These are phyloP conservation scores for Sebastes kiyomatsui DNA, from an alignment of 2,797 vertebrate genomes.

Conservation along the genomic window DNA sequence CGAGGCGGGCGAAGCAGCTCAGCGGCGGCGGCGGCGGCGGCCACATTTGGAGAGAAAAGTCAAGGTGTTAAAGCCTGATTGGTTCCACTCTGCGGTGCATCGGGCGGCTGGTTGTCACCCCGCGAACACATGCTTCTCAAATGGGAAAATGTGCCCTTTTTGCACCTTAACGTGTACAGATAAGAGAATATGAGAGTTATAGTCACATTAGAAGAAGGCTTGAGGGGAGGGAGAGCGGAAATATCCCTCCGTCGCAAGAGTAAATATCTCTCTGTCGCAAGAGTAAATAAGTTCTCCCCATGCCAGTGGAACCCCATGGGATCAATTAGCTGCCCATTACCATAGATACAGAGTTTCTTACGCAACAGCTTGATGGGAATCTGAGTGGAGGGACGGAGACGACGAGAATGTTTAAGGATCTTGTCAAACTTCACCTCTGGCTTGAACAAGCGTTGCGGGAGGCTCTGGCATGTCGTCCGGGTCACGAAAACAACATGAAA, in stretches of 20 bases:
- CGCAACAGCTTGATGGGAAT: constrained; percentile 64
- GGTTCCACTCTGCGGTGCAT: constrained; percentile 72
- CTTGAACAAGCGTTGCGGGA: constrained; percentile 71
- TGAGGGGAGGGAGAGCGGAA: constrained; percentile 49
- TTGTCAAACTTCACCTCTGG: constrained; percentile 77
- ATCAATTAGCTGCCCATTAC: constrained; percentile 76
- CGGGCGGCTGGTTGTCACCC: constrained; percentile 70
- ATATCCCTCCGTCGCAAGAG: constrained; percentile 66
- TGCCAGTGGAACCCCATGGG: constrained; percentile 59
- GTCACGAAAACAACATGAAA: constrained; percentile 75
- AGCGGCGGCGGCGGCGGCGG: constrained; percentile 30
- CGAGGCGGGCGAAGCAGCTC: constrained; percentile 44
- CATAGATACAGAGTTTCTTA: constrained; percentile 65
- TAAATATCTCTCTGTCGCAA: constrained; percentile 67
- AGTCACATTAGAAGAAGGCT: constrained; percentile 63
- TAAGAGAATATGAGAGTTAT: constrained; percentile 70
- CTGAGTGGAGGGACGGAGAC: constrained; percentile 23
- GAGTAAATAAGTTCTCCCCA: constrained; percentile 73
- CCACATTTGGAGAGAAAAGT: constrained; percentile 65
- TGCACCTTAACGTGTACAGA: constrained; percentile 70
- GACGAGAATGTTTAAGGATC: constrained; percentile 50
- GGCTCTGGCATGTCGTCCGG: constrained; percentile 72
- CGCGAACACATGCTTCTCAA: constrained; percentile 56
- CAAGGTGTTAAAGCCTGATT: constrained; percentile 85
- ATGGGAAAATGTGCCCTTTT: constrained; percentile 67